Percentiles rank a stretch among this genome's conserved stretches.
phyloP scores from a whole-genome alignment of 2,797 vertebrate genomes.

The Crocodylus rhombifer region DNA sequence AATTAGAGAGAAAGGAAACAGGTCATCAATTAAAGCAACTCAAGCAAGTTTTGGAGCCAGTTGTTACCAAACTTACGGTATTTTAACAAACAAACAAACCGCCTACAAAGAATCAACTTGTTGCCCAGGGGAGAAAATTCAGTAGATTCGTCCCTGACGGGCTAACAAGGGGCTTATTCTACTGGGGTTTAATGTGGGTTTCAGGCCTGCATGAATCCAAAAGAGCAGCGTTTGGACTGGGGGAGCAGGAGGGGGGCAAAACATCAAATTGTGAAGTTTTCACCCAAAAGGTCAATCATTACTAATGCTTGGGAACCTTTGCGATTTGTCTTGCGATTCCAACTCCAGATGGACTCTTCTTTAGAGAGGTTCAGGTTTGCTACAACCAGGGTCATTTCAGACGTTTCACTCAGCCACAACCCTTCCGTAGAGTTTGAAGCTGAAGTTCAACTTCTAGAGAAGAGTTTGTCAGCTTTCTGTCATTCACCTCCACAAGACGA shows the following conservation, averaged over 20 bases:
- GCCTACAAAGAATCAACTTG: neutral
- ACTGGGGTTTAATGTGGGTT: neutral
- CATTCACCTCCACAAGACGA: neutral
- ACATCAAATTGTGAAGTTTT: neutral
- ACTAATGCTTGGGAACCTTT: neutral
- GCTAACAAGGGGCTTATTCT: neutral
- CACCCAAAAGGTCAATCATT: neutral
- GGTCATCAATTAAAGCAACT: conserved; percentile 48
- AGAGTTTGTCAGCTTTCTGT: neutral
- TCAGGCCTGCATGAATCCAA: neutral
- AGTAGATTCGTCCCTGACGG: neutral
- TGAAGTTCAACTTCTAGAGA: no score
- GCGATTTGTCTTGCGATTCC: neutral
- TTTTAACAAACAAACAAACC: conserved; percentile 3
- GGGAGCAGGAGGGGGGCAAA: accelerated
- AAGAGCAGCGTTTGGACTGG: neutral
- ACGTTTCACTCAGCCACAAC: neutral
- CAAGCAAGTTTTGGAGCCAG: conserved; percentile 46
- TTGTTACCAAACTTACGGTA: neutral
- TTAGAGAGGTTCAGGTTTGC: no score
- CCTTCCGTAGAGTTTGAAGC: neutral
- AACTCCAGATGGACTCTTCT: neutral
- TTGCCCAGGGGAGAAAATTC: neutral
- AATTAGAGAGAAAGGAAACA: conserved; percentile 70
- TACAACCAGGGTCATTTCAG: neutral